These are phyloP conservation scores for Semotilus atromaculatus DNA, from an alignment of 2,797 vertebrate genomes.

Conservation along the genomic window DNA sequence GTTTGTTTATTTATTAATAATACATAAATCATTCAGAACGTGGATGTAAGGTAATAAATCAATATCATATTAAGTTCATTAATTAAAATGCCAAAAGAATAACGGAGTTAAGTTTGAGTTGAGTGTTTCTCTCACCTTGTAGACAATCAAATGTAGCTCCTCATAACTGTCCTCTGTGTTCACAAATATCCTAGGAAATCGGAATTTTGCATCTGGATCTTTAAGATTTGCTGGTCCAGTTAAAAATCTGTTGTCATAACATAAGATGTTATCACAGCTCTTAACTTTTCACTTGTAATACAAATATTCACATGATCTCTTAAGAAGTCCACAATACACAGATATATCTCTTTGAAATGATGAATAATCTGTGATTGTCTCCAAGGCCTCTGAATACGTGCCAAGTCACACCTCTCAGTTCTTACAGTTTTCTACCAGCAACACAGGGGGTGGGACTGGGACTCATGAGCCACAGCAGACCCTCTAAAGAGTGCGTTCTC, in stretches of 20 bases:
- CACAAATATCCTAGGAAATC: constrained; percentile 97
- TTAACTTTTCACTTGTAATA: neutral
- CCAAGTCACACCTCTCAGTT: neutral
- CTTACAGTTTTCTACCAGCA: neutral
- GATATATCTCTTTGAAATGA: neutral
- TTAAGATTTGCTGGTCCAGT: constrained; percentile 95
- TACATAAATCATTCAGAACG: neutral
- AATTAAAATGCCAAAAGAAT: neutral
- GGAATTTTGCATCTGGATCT: constrained; percentile 93
- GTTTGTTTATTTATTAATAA: neutral
- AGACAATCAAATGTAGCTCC: constrained; percentile 97
- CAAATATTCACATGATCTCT: neutral
- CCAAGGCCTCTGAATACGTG: neutral
- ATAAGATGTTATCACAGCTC: neutral
- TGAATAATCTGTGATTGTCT: neutral
- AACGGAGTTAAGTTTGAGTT: neutral
- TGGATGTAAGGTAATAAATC: neutral
- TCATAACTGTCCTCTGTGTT: constrained; percentile 87
- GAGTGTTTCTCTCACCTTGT: constrained; percentile 85
- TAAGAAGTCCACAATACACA: neutral
- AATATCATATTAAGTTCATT: neutral
- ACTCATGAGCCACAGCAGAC: neutral
- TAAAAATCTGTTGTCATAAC: constrained; percentile 83
- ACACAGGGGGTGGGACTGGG: neutral
- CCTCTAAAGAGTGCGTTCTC: neutral